Conservation (phyloP, 2,888 invertebrate species). For the Agrilus mali region DNA sequence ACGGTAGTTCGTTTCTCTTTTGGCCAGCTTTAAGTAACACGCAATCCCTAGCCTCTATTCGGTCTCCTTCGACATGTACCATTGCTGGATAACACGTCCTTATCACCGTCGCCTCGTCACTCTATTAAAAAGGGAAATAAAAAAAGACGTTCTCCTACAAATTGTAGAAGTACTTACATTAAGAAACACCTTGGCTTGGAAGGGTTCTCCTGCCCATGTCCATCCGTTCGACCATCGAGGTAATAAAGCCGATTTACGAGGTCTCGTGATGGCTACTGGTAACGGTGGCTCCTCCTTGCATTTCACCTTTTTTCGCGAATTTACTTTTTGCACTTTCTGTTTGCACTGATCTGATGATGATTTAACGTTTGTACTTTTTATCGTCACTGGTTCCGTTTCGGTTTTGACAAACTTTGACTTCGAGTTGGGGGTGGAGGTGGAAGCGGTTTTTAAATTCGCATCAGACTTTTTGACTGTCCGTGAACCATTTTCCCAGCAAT, state of each 20-base stretch:
- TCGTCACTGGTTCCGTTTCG: constrained; percentile 4
- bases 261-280: constrained; percentile 17
- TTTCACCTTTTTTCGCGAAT: constrained; percentile 21
- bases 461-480: constrained; percentile 15
- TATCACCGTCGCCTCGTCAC: constrained; percentile 59
- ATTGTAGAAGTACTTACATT: constrained; percentile 58
- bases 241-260: constrained; percentile 26
- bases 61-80: constrained; percentile 78
- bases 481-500: constrained; percentile 23
- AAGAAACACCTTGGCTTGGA: constrained; percentile 72
- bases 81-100: constrained; percentile 84
- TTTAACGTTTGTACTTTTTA: constrained; percentile 16
- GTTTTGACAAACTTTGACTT: constrained; percentile 8
- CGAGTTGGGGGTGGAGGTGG: too few relatives aligned
- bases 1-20: constrained; percentile 77
- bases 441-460: constrained; percentile 5
- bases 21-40: constrained; percentile 79
- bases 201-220: constrained; percentile 80
- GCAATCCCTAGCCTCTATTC: constrained; percentile 78
- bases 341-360: constrained; percentile 8
- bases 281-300: constrained; percentile 17
- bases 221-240: constrained; percentile 85
- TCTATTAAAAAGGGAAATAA: constrained; percentile 35
- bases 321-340: constrained; percentile 15
- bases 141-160: background rate